Conservation (phyloP, 2,113 vertebrate species). For the Phyllostomus discolor region DNA sequence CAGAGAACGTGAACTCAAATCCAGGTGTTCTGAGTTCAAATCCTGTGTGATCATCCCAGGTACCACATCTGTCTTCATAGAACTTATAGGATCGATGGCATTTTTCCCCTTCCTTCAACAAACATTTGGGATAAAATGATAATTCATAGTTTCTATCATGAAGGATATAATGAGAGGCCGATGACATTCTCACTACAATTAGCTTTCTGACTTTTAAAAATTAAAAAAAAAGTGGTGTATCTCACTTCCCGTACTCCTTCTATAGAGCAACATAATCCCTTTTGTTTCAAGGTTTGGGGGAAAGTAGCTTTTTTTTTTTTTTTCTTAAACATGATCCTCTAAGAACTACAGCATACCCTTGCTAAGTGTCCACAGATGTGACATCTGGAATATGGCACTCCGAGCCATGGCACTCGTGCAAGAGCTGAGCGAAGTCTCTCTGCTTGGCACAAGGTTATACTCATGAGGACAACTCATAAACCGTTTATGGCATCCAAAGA, state of each 20-base stretch:
- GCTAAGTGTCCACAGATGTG: slow-evolving; percentile 54
- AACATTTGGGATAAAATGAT: neutral
- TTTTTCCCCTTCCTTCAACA: neutral
- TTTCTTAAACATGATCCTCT: neutral
- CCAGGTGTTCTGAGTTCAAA: neutral
- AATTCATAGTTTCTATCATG: neutral
- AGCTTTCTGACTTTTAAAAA: neutral
- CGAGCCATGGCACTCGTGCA: too few relatives aligned
- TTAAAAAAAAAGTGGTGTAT: neutral
- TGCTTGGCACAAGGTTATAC: neutral
- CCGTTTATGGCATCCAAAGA: neutral
- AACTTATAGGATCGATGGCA: neutral
- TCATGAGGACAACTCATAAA: slow-evolving; percentile 3
- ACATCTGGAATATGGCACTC: neutral
- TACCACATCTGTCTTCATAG: neutral
- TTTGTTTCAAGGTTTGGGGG: slow-evolving; percentile 40
- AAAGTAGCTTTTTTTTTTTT: neutral
- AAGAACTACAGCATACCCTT: slow-evolving; percentile 2
- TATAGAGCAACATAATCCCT: neutral
- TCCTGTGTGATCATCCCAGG: neutral
- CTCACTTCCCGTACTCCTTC: slow-evolving; percentile 16
- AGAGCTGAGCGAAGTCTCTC: neutral
- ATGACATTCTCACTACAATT: neutral
- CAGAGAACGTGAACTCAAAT: neutral
- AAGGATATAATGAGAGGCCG: neutral